phyloP scores from a whole-genome alignment of 2,797 vertebrate species.

The Sebastiscus albofasciatus region DNA sequence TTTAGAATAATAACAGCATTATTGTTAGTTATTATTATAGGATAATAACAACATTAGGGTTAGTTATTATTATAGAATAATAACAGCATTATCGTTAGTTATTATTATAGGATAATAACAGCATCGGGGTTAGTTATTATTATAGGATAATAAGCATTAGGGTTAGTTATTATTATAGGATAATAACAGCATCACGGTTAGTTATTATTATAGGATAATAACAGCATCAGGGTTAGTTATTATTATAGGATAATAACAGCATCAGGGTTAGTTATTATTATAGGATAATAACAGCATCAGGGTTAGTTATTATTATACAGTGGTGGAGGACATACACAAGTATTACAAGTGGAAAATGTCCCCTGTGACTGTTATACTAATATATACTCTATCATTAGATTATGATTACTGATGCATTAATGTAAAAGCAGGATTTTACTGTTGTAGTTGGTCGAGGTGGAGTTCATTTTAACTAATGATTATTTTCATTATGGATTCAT shows the following conservation, averaged over 20 bases:
- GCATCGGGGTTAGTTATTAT: too few relatives aligned
- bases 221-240: too few relatives aligned
- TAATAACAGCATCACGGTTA: background rate
- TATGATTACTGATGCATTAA: background rate
- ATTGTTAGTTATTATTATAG: background rate
- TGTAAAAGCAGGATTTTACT: background rate
- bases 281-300: background rate
- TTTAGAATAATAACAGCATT: background rate
- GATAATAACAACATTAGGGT: accelerated
- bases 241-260: background rate
- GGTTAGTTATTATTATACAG: background rate
- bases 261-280: too few relatives aligned
- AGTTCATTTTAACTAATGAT: too few relatives aligned
- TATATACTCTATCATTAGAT: background rate
- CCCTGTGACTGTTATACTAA: background rate
- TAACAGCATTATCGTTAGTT: too few relatives aligned
- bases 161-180: background rate
- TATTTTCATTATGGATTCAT: too few relatives aligned
- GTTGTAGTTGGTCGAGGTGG: too few relatives aligned
- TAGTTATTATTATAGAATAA: background rate
- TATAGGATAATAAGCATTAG: background rate
- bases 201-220: background rate
- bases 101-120: background rate
- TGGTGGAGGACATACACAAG: background rate
- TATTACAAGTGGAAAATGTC: background rate